These are phyloP conservation scores for Seriola quinqueradiata DNA, from an alignment of 2,113 vertebrate genomes.

Conservation along the genomic window DNA sequence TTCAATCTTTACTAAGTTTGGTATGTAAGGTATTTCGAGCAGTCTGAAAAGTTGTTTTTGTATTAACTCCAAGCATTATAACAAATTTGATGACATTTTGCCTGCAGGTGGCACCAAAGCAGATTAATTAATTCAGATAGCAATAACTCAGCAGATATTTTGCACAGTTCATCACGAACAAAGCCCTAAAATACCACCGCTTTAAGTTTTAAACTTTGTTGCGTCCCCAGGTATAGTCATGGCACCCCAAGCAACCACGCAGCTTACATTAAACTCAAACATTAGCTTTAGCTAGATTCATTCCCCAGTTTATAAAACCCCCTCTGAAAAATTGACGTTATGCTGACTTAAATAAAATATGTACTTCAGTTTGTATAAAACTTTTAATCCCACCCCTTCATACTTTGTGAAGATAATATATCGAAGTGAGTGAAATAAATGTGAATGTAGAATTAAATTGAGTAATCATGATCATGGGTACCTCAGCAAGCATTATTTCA, in stretches of 20 bases:
- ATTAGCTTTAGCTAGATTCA: background rate
- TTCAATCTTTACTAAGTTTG: background rate
- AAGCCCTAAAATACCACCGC: background rate
- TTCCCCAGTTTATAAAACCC: background rate
- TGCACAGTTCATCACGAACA: background rate
- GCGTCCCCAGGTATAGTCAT: background rate
- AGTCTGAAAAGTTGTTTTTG: background rate
- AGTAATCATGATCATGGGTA: background rate
- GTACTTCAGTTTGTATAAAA: background rate
- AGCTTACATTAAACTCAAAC: background rate
- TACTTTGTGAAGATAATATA: slow-evolving; percentile 10
- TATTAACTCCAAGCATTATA: background rate
- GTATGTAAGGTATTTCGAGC: background rate
- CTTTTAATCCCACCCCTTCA: slow-evolving; percentile 3
- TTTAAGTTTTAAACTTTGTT: background rate
- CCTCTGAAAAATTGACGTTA: background rate
- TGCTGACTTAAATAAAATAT: slow-evolving; percentile 1
- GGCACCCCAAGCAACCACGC: background rate
- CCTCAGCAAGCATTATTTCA: slow-evolving; percentile 14
- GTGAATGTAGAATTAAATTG: slow-evolving; percentile 22
- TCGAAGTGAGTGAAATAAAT: slow-evolving; percentile 15
- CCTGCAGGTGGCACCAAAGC: slow-evolving; percentile 1
- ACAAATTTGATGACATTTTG: background rate
- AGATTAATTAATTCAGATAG: background rate
- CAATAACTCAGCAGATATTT: background rate